A percentile compares a stretch with the other conserved stretches of the same genome.
Conservation (phyloP, 1,140 invertebrate genomes). For the Nilaparvata lugens region DNA sequence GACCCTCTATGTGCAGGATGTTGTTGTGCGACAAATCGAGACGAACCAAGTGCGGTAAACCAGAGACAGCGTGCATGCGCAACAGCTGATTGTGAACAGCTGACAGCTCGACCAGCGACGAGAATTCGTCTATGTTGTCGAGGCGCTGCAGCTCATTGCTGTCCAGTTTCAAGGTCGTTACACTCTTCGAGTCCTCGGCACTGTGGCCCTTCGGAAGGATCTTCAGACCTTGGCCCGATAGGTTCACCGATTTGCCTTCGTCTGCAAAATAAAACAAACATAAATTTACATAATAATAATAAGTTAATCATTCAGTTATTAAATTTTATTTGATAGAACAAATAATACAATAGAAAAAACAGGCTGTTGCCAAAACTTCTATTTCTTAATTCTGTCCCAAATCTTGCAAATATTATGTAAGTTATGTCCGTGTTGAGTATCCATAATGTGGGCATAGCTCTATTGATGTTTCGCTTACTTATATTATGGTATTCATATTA, state of each 20-base stretch:
- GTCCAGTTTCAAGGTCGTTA: slow-evolving; percentile 68
- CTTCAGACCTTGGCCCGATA: slow-evolving; percentile 58
- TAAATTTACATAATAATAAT: too few species aligned
- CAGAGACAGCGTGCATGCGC: slow-evolving; percentile 76
- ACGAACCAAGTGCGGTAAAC: slow-evolving; percentile 64
- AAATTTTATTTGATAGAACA: too few species aligned
- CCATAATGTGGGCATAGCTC: too few species aligned
- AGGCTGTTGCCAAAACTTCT: too few species aligned
- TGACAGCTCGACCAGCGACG: slow-evolving; percentile 70
- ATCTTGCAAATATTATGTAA: too few species aligned
- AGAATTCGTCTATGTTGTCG: slow-evolving; percentile 76
- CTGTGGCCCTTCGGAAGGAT: slow-evolving; percentile 56
- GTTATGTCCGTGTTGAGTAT: too few species aligned
- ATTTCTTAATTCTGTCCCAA: too few species aligned
- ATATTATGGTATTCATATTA: too few species aligned
- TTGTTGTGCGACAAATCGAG: slow-evolving; percentile 80
- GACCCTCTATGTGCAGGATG: slow-evolving; percentile 78
- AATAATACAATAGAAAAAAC: too few species aligned
- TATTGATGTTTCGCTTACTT: too few species aligned
- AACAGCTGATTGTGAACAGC: slow-evolving; percentile 73
- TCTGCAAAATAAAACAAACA: slow-evolving; percentile 6
- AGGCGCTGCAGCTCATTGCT: slow-evolving; percentile 79
- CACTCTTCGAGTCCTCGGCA: slow-evolving; percentile 48
- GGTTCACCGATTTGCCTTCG: slow-evolving; percentile 40
- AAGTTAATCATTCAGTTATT: too few species aligned